phyloP scores from a whole-genome alignment of 2,113 vertebrate species.

The Erythrocercus mccallii region DNA sequence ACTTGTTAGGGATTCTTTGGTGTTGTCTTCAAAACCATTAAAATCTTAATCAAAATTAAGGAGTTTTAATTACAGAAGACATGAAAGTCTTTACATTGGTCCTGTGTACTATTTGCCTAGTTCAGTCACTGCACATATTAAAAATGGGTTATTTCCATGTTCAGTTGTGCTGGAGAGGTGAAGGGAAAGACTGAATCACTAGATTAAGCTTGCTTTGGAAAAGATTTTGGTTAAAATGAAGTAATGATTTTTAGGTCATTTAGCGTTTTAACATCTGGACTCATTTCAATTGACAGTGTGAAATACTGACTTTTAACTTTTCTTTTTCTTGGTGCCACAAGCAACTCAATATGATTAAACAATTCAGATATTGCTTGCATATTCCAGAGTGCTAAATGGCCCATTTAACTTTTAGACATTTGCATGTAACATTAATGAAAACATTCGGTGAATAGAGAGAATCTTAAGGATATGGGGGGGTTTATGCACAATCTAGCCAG shows the following conservation, averaged over 20 bases:
- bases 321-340: not conserved
- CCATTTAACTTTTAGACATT: not conserved
- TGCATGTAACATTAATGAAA: not conserved
- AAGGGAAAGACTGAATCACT: not conserved
- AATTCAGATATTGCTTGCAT: not conserved
- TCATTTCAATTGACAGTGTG: not conserved
- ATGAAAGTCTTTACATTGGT: not conserved
- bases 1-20: not conserved
- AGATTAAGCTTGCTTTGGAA: not conserved
- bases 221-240: not conserved
- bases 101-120: not conserved
- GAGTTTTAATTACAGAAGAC: not conserved
- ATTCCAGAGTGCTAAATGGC: not conserved
- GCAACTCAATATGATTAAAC: not conserved
- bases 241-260: not conserved
- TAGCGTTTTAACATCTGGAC: constrained; percentile 34
- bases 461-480: not conserved
- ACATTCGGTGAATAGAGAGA: not conserved
- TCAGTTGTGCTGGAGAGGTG: not conserved
- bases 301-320: not conserved
- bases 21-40: not conserved
- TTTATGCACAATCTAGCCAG: not conserved
- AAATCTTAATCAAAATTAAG: not conserved
- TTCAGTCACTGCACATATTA: not conserved
- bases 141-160: not conserved